A percentile compares a stretch with the other conserved stretches of the same genome.
Conservation (phyloP, 2,113 vertebrate species). For the Leucopsar rothschildi region DNA sequence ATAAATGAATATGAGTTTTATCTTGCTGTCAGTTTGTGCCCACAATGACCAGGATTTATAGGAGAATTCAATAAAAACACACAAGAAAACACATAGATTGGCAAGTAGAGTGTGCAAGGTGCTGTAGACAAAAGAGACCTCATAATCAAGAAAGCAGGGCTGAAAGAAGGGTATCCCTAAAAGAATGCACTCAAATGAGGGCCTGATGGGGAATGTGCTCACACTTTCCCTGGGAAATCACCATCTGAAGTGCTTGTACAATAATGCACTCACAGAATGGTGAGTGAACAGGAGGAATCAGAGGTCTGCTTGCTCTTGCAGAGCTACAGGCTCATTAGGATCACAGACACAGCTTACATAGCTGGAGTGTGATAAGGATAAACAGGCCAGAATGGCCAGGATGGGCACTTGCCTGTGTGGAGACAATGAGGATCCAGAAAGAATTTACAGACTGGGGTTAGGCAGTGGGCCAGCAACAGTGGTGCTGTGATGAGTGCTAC, state of each 20-base stretch:
- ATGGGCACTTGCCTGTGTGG: neutral
- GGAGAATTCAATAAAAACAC: neutral
- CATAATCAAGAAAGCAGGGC: neutral
- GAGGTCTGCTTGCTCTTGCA: neutral
- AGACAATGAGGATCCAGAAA: fast-evolving
- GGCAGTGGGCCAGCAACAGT: neutral
- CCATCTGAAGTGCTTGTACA: neutral
- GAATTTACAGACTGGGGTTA: neutral
- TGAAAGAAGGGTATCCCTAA: neutral
- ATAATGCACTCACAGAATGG: neutral
- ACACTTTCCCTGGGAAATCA: neutral
- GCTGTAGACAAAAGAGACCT: neutral
- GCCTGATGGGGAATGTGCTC: neutral
- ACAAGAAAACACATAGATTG: neutral
- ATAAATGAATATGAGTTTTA: neutral
- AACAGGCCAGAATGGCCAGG: neutral
- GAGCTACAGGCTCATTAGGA: neutral
- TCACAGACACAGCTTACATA: neutral
- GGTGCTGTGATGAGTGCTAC: neutral
- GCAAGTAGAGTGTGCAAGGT: neutral
- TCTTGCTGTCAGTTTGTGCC: neutral
- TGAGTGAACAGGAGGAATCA: neutral
- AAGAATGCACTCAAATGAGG: neutral
- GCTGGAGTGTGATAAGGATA: neutral
- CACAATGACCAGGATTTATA: neutral